Conservation (phyloP, 1,140 invertebrate genomes). For the Brachionus koreanus region DNA sequence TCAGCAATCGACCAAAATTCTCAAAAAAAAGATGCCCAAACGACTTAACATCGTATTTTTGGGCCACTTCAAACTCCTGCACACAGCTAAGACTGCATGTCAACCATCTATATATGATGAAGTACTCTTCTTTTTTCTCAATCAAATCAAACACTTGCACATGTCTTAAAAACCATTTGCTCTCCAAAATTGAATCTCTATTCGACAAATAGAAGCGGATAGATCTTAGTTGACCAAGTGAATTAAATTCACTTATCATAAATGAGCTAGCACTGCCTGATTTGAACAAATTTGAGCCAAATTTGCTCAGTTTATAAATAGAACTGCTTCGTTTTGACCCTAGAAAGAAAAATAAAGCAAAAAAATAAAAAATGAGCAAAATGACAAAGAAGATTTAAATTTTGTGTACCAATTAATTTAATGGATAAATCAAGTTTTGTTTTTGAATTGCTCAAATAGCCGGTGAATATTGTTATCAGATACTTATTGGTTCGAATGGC, state of each 20-base stretch:
- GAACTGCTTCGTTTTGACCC: conserved; percentile 14
- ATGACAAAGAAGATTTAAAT: no score
- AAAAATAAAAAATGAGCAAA: no score
- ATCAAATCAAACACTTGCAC: background rate
- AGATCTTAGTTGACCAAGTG: background rate
- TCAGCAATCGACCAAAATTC: background rate
- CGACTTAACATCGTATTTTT: conserved; percentile 14
- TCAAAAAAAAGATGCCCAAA: conserved; percentile 21
- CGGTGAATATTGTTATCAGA: conserved; percentile 3
- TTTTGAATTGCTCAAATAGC: background rate
- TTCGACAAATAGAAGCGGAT: background rate
- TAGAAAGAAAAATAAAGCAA: background rate
- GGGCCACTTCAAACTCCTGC: background rate
- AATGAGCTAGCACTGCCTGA: background rate
- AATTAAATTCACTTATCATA: conserved; percentile 15
- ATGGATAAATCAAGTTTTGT: background rate
- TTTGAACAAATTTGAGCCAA: background rate
- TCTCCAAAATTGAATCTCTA: background rate
- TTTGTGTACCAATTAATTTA: conserved; percentile 26
- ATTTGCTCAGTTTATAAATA: conserved; percentile 6
- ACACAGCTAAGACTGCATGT: background rate
- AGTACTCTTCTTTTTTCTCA: background rate
- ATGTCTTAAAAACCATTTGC: background rate
- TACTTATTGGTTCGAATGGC: background rate
- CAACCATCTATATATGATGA: conserved; percentile 26